Evolutionary conservation across 1,140 invertebrate species (phyloP).

Genomic region (Drosophila jambulina): DNA sequence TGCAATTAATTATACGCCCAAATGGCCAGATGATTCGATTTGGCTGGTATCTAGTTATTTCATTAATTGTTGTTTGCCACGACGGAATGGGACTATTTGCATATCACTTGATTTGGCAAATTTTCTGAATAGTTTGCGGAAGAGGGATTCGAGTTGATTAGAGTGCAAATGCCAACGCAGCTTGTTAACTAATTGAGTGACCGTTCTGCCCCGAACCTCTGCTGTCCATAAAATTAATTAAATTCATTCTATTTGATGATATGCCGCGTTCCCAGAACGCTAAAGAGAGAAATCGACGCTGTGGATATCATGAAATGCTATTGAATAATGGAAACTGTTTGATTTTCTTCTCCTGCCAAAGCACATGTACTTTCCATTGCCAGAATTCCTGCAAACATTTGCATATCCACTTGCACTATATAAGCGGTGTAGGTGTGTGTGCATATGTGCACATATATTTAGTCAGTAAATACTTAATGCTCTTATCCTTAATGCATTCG

Average conservation of each 20-base stretch:
- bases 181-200: slow-evolving; percentile 76
- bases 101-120: slow-evolving; percentile 63
- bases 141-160: slow-evolving; percentile 55
- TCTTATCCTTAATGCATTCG: slow-evolving; percentile 57
- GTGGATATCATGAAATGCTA: slow-evolving; percentile 29
- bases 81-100: slow-evolving; percentile 44
- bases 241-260: slow-evolving; percentile 67
- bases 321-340: slow-evolving; percentile 74
- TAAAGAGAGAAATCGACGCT: slow-evolving; percentile 12
- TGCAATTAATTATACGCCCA: slow-evolving; percentile 48
- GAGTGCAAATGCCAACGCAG: slow-evolving; percentile 51
- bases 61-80: slow-evolving; percentile 49
- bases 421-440: slow-evolving; percentile 1
- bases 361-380: slow-evolving; percentile 36
- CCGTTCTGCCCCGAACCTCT: neutral
- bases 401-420: slow-evolving; percentile 26
- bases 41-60: slow-evolving; percentile 17
- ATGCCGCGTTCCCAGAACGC: slow-evolving; percentile 24
- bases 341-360: slow-evolving; percentile 28
- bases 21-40: slow-evolving; percentile 14
- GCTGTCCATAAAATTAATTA: slow-evolving; percentile 71
- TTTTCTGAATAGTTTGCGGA: slow-evolving; percentile 33
- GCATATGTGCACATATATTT: slow-evolving; percentile 16
- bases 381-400: slow-evolving; percentile 64
- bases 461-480: slow-evolving; percentile 65